A percentile compares a stretch with the other conserved stretches of the same genome.
Conservation (phyloP, 2,113 vertebrate genomes). For the Oncorhynchus kisutch region DNA sequence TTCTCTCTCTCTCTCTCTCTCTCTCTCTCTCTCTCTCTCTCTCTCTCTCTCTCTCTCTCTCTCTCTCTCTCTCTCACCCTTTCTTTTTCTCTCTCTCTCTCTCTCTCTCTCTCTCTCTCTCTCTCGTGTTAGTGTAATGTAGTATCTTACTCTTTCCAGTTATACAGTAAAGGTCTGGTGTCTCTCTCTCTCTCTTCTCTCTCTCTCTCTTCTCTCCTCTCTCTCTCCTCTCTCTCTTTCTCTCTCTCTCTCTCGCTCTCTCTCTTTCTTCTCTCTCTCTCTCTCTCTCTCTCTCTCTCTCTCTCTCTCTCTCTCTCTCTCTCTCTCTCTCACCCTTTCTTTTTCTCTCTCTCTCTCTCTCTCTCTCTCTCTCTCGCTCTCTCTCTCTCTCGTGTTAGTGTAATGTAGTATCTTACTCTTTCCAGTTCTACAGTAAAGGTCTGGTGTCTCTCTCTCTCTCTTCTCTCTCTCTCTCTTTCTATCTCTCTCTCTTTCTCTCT, state of each 20-base stretch:
- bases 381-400: no score
- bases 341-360: no score
- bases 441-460: not conserved
- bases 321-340: not conserved
- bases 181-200: conserved; percentile 5
- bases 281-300: not conserved
- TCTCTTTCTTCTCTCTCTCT: conserved; percentile 1
- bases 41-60: not conserved
- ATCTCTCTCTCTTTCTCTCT: no score
- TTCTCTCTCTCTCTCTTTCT: no score
- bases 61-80: not conserved
- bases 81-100: not conserved
- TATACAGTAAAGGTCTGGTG: no score
- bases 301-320: not conserved
- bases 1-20: not conserved
- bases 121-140: no score
- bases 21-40: not conserved
- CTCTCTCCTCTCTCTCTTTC: no score
- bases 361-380: conserved; percentile 1
- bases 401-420: no score
- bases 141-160: no score
- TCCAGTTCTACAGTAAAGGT: no score
- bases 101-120: not conserved
- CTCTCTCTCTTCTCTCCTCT: no score
- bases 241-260: not conserved